These are phyloP conservation scores for Apocrypta bakeri DNA, from an alignment of 1,140 invertebrate species.

Conservation along the genomic window DNA sequence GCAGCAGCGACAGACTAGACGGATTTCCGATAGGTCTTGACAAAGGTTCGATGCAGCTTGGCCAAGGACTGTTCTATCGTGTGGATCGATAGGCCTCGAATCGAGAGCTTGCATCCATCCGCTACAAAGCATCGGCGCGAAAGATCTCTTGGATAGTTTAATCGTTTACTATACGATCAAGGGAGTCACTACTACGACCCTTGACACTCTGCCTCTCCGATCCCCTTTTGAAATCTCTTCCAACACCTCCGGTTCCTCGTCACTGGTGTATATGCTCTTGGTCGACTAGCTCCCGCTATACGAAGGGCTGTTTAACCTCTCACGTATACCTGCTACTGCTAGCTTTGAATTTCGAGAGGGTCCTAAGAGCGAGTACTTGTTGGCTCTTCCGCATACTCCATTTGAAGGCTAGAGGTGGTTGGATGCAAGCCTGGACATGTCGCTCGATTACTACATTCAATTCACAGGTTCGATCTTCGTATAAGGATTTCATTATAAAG, in stretches of 20 bases:
- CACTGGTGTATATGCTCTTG: no score
- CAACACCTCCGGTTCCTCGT: background rate
- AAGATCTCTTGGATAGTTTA: slow-evolving; percentile 18
- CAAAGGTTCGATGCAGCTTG: slow-evolving; percentile 1
- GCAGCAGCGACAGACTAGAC: background rate
- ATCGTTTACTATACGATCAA: slow-evolving; percentile 15
- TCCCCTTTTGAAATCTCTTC: background rate
- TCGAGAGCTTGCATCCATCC: background rate
- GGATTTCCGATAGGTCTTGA: slow-evolving; percentile 28
- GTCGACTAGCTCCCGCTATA: no score
- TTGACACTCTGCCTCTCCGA: background rate
- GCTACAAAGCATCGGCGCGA: background rate
- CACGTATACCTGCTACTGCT: background rate
- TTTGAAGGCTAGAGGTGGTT: background rate
- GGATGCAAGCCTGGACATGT: background rate
- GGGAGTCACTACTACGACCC: background rate
- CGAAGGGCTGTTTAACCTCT: background rate
- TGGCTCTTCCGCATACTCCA: background rate
- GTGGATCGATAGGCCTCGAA: background rate
- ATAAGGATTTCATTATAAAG: background rate
- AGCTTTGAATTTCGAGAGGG: background rate
- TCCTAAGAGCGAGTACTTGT: background rate
- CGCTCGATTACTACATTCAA: background rate
- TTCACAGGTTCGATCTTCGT: background rate
- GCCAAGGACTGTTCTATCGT: background rate